Conservation (phyloP, 2,888 invertebrate species). For the Meandrusa payeni region DNA sequence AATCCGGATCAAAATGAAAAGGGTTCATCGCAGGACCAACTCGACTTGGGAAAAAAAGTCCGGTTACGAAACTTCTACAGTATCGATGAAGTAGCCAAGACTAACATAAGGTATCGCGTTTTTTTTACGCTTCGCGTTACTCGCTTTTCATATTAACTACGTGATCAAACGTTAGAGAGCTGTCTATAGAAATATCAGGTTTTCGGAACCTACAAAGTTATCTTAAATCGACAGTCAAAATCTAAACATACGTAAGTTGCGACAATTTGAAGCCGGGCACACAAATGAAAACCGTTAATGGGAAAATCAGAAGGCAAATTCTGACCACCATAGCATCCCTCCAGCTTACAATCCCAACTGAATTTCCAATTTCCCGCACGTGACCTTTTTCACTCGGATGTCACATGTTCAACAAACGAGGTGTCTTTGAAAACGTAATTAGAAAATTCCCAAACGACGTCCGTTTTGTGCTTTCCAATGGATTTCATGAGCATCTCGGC, state of each 20-base stretch:
- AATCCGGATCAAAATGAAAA: too few species aligned
- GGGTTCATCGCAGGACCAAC: too few species aligned
- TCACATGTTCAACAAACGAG: conserved; percentile 77
- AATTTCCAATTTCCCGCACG: conserved; percentile 73
- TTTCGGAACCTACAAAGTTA: too few species aligned
- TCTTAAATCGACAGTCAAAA: too few species aligned
- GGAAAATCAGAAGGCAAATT: conserved; percentile 60
- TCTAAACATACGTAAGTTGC: conserved; percentile 15
- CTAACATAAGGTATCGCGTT: too few species aligned
- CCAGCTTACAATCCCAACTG: conserved; percentile 32
- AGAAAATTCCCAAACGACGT: conserved; percentile 77
- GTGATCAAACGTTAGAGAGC: too few species aligned
- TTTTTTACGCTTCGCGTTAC: too few species aligned
- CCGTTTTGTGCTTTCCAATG: conserved; percentile 49
- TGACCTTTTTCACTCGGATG: conserved; percentile 74
- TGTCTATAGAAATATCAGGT: too few species aligned
- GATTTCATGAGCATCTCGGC: conserved; percentile 47
- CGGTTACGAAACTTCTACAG: too few species aligned
- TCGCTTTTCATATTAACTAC: too few species aligned
- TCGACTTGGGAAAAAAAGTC: too few species aligned
- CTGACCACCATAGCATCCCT: conserved; percentile 33
- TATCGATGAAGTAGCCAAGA: too few species aligned
- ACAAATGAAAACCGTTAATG: conserved; percentile 63
- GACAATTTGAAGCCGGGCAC: conserved; percentile 28
- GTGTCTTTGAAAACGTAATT: conserved; percentile 80